phyloP scores from a whole-genome alignment of 2,113 vertebrate genomes.

The Hyperopisus bebe region DNA sequence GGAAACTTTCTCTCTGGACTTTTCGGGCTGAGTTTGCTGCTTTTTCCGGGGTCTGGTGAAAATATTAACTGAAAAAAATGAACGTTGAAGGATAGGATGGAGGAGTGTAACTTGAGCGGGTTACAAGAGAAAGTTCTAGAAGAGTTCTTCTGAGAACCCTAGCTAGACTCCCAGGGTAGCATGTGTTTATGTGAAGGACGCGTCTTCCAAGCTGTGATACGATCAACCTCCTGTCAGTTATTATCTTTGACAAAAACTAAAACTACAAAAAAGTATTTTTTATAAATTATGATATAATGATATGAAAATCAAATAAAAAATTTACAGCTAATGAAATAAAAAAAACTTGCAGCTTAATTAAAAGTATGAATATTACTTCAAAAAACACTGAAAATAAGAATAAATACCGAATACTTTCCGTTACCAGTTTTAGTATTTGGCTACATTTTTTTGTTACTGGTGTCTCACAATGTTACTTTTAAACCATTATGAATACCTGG shows the following conservation, averaged over 20 bases:
- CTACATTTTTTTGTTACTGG: background rate
- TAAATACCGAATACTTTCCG: background rate
- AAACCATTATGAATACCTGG: background rate
- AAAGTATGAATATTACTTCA: background rate
- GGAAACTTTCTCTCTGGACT: constrained; percentile 26
- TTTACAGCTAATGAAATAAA: background rate
- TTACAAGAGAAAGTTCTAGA: background rate
- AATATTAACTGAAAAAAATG: constrained; percentile 26
- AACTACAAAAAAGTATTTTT: background rate
- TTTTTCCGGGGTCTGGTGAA: constrained; percentile 31
- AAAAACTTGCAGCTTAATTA: background rate
- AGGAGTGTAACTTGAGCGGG: background rate
- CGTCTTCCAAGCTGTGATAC: constrained; percentile 9
- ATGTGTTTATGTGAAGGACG: constrained; percentile 36
- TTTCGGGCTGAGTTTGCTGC: constrained; percentile 15
- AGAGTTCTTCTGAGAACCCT: background rate
- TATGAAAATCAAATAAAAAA: background rate
- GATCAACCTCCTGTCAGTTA: constrained; percentile 14
- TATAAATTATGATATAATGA: background rate
- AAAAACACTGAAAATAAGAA: background rate
- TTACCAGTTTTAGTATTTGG: background rate
- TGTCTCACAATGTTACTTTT: background rate
- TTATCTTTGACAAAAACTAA: background rate
- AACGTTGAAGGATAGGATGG: too few relatives aligned
- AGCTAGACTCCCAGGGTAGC: constrained; percentile 18